phyloP scores from a whole-genome alignment of 2,113 vertebrate genomes.

The Conger conger region DNA sequence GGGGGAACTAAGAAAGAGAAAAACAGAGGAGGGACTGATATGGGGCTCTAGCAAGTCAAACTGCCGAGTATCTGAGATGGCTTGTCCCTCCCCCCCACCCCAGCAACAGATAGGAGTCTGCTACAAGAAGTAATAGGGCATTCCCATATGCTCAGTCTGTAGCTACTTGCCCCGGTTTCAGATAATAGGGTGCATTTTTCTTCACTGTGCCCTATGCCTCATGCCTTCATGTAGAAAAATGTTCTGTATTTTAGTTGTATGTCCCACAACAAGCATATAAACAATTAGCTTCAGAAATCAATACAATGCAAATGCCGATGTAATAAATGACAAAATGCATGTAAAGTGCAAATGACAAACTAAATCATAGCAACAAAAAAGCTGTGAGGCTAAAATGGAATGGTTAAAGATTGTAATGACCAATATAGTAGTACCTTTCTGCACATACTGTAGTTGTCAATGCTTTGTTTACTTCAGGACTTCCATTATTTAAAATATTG shows the following conservation, averaged over 20 bases:
- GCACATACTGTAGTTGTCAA: neutral
- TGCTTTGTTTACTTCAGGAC: no score
- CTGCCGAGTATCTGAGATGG: conserved; percentile 47
- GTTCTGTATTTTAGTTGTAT: neutral
- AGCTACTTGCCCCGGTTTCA: neutral
- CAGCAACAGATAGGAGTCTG: neutral
- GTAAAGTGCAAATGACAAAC: neutral
- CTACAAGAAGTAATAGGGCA: neutral
- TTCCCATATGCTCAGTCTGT: neutral
- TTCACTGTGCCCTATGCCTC: neutral
- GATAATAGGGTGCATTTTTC: neutral
- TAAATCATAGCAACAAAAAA: neutral
- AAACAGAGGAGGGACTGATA: conserved; percentile 75
- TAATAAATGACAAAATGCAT: neutral
- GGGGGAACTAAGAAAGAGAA: conserved; percentile 93
- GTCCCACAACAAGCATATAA: neutral
- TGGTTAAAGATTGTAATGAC: neutral
- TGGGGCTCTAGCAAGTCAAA: conserved; percentile 74
- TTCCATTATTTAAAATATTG: no score
- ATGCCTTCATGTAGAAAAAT: neutral
- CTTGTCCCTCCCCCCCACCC: conserved; percentile 35
- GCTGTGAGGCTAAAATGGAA: neutral
- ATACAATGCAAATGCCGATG: neutral
- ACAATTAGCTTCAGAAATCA: neutral
- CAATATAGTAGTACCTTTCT: neutral